Base-by-base conservation (phyloP, 2,888 invertebrate genomes). In the Ceramica pisi region DNA sequence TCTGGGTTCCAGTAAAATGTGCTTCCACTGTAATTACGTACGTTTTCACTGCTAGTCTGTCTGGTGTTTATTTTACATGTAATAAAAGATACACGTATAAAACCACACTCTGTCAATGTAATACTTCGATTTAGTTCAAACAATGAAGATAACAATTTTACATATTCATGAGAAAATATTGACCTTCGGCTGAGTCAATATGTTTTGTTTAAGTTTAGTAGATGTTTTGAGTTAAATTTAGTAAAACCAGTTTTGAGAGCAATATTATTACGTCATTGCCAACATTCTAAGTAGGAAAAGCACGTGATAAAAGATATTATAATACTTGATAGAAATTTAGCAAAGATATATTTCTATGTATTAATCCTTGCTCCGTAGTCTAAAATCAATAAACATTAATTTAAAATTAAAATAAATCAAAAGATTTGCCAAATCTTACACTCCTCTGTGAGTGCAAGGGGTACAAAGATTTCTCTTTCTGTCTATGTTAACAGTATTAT, bases 91-190 rank as follows among this genome's bases (percentile, higher is more conserved):
- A 46, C 1, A 48, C 9, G 2, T 21, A 60, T 44, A 7, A 26
- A 46, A 9, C 14, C 19, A 41, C 9, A 19, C 19, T 26, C 26
- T 65, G 12, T 10, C 35, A 48, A 62, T 65, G 5, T 9, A 46
- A 46, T 5, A 2, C n/a, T 38, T 60, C 55, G n/a, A 71, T 77
- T 46, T 68, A 73, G 51, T 66, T 66, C 41, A 72, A 78, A 82
- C 73, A 73, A 77, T 67, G 21, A n/a, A 77, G 56, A 77, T 57
- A 71, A 56, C n/a, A 51, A 68, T 48, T 67, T 46, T 21, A 65
- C 67, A 78, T 72, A 80, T 82, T 82, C 80, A 67, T 79, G 57
- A 73, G 61, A 59, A 82, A 68, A 76, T 61, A 41, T 26, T 59
- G 64, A 60, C 73, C 80, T 78, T 80, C 69, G 35, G 21, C 12